These are phyloP conservation scores for Thera obeliscata DNA, from an alignment of 2,888 invertebrate species.

Conservation along the genomic window DNA sequence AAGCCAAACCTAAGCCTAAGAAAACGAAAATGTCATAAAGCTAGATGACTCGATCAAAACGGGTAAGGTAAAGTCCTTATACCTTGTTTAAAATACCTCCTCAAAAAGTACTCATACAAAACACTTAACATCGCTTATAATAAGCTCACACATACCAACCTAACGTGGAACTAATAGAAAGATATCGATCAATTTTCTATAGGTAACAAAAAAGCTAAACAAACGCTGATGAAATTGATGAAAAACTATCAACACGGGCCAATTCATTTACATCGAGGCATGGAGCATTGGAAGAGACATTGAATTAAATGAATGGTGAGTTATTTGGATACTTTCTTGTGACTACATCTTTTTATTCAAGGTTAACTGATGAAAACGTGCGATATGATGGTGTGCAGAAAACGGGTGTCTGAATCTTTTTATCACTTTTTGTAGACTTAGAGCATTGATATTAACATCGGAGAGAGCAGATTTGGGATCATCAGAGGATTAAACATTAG, in stretches of 20 bases:
- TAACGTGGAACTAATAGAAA: slow-evolving; percentile 53
- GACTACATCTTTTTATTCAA: slow-evolving; percentile 11
- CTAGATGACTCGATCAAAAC: too few species aligned
- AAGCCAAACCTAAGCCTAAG: too few species aligned
- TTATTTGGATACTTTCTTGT: slow-evolving; percentile 24
- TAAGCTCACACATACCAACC: slow-evolving; percentile 47
- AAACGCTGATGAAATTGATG: slow-evolving; percentile 65
- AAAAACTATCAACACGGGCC: slow-evolving; percentile 63
- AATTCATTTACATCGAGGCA: slow-evolving; percentile 48
- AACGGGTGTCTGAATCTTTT: not conserved
- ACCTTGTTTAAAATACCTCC: not conserved
- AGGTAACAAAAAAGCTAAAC: slow-evolving; percentile 69
- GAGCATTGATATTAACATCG: too few species aligned
- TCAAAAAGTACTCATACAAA: slow-evolving; percentile 10
- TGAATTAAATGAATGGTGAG: slow-evolving; percentile 17
- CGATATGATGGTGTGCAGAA: not conserved
- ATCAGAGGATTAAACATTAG: too few species aligned
- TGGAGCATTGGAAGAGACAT: slow-evolving; percentile 51
- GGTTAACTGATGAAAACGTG: slow-evolving; percentile 3
- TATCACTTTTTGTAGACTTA: not conserved
- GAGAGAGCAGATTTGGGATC: too few species aligned
- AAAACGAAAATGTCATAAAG: too few species aligned
- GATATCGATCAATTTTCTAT: slow-evolving; percentile 59
- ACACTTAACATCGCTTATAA: slow-evolving; percentile 27
- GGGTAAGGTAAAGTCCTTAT: too few species aligned